A percentile compares a stretch with the other conserved stretches of the same genome.
Evolutionary conservation across 2,797 vertebrate genomes (phyloP).

Genomic region (Lindbergichthys nudifrons): DNA sequence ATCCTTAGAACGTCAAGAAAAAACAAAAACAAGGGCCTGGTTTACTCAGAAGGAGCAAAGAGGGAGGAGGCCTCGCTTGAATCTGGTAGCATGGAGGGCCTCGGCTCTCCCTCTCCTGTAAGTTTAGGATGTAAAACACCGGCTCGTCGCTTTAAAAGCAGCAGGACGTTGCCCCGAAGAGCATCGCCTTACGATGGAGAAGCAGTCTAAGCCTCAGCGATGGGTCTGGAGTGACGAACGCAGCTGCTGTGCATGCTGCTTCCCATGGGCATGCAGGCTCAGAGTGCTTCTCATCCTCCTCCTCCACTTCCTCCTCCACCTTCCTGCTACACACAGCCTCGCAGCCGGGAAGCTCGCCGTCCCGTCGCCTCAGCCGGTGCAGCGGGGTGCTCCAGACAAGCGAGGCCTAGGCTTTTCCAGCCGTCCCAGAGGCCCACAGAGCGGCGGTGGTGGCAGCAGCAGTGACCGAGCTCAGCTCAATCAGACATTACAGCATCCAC

Average conservation of each 20-base stretch:
- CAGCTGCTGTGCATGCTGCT: conserved; percentile 84
- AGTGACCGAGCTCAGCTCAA: conserved; percentile 74
- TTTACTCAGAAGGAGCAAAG: conserved; percentile 61
- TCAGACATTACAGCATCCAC: conserved; percentile 79
- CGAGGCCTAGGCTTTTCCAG: conserved; percentile 85
- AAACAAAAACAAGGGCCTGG: conserved; percentile 71
- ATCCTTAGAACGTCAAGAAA: conserved; percentile 86
- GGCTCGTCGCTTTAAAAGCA: conserved; percentile 39
- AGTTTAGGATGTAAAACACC: conserved; percentile 41
- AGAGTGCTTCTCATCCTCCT: conserved; percentile 71
- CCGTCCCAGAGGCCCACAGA: conserved; percentile 80
- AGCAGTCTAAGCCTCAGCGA: conserved; percentile 62
- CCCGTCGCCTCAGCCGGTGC: conserved; percentile 60
- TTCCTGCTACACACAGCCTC: conserved; percentile 68
- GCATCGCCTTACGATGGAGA: conserved; percentile 50
- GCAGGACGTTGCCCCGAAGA: conserved; percentile 39
- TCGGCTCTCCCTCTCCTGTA: conserved; percentile 45
- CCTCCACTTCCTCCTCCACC: conserved; percentile 77
- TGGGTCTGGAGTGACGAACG: conserved; percentile 63
- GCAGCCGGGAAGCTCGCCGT: conserved; percentile 62
- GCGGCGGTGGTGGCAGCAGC: conserved; percentile 49
- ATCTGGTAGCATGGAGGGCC: conserved; percentile 68
- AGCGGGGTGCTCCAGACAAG: conserved; percentile 70
- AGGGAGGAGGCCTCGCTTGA: conserved; percentile 63
- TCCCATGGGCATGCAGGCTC: conserved; percentile 86